Base-by-base conservation (phyloP, 2,113 vertebrate genomes). In the Leptodactylus fuscus region DNA sequence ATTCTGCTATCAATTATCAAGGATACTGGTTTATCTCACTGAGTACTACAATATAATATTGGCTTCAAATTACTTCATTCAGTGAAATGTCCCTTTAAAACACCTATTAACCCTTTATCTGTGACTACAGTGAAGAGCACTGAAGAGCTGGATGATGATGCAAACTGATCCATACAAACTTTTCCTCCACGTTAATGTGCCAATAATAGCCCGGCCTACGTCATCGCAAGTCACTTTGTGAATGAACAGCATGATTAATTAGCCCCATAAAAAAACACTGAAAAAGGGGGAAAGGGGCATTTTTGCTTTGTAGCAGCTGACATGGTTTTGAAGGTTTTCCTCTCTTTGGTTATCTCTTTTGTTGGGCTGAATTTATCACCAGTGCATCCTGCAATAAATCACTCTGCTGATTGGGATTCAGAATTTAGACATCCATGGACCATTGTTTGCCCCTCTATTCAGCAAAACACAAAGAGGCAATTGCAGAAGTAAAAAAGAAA, bases 281-380 rank as follows among this genome's bases (percentile, higher is more conserved):
- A 90, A 91, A 82, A 88, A 73, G 81, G 84, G 76, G 78, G 82
- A 88, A 88, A 90, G 79, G 75, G 87, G 60, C 86, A 87, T 87
- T 73, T 71, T 76, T 53, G 53, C 79, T 85, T 46, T 62, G 36
- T 67, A 88, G 85, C 89, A 91, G 90, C 88, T 92, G 89, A 89
- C 86, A 53, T 58, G 60, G 44, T 62, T 86, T 85, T 89, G 88
- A 90, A 91, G 87, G 81, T 85, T 70, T 78, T n/a, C 69, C 78
- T 78, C 84, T 89, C 87, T 86, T 91, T 90, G 90, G 89, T 89
- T 87, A 88, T 87, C 88, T 91, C 84, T 86, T 86, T 89, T 91
- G 88, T 91, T 88, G 88, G 83, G 27, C 79, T 81, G 34, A 6
- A 90, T 91, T 91, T 90, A 91, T 91, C 90, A 88, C 87, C 75